Conservation (phyloP, 2,888 invertebrate species). For the Apoda limacodes region DNA sequence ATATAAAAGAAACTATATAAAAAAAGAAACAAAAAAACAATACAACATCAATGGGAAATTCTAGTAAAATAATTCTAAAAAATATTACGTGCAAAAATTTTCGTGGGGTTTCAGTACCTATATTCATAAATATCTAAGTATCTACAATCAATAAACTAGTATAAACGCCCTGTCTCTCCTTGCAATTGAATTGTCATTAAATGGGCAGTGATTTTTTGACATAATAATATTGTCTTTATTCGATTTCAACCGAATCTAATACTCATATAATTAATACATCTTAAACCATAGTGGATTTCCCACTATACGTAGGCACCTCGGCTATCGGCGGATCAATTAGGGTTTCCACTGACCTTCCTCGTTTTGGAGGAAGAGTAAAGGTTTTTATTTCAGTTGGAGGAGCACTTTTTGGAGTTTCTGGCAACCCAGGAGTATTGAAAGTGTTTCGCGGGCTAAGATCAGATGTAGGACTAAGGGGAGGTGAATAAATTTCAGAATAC, state of each 20-base stretch:
- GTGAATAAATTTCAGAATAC: conserved; percentile 64
- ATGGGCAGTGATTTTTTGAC: conserved; percentile 17
- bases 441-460: conserved; percentile 54
- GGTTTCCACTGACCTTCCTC: conserved; percentile 57
- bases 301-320: conserved; percentile 49
- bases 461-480: conserved; percentile 56
- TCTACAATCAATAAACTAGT: too few relatives aligned
- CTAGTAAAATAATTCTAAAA: conserved; percentile 13
- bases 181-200: conserved; percentile 20
- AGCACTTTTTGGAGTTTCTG: conserved; percentile 53
- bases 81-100: conserved; percentile 4
- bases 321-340: conserved; percentile 50
- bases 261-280: too few relatives aligned
- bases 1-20: conserved; percentile 6
- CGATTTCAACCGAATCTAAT: too few relatives aligned
- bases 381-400: conserved; percentile 52
- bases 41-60: conserved; percentile 46
- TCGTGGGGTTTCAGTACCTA: too few relatives aligned
- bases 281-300: conserved; percentile 62
- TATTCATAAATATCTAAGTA: conserved; percentile 27
- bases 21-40: conserved; percentile 18
- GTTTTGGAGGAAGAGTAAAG: conserved; percentile 50
- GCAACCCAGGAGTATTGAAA: conserved; percentile 46
- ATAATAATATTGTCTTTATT: too few relatives aligned
- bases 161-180: conserved; percentile 14